Conservation (phyloP, 2,797 vertebrate species). For the Acrossocheilus fasciatus region DNA sequence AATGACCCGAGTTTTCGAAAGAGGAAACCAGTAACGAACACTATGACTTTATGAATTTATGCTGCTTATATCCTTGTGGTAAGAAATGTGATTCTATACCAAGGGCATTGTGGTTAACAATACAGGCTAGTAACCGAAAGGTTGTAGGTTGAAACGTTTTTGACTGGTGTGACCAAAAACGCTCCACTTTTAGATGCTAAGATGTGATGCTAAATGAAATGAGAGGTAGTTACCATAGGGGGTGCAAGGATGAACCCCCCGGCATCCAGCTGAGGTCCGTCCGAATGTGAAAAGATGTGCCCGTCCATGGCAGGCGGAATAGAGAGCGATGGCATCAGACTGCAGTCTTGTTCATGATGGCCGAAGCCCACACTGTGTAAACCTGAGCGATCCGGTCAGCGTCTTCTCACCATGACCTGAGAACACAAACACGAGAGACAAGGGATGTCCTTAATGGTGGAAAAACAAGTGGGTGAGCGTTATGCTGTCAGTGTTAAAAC, state of each 20-base stretch:
- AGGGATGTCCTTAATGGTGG: background rate
- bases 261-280: conserved; percentile 78
- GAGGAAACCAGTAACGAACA: background rate
- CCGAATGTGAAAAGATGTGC: conserved; percentile 86
- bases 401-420: conserved; percentile 54
- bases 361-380: conserved; percentile 3
- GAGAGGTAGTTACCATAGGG: conserved; percentile 74
- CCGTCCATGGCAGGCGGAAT: conserved; percentile 89
- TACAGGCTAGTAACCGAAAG: background rate
- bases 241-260: conserved; percentile 73
- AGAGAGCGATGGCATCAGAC: conserved; percentile 87
- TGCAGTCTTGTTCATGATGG: conserved; percentile 59
- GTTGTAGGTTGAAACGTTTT: background rate
- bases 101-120: background rate
- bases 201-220: background rate
- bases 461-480: conserved; percentile 17
- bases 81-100: background rate
- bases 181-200: background rate
- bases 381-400: background rate
- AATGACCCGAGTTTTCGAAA: background rate
- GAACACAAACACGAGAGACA: conserved; percentile 38
- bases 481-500: conserved; percentile 1
- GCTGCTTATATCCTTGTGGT: background rate
- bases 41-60: background rate
- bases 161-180: background rate